Conservation (phyloP, 2,113 vertebrate species). For the Daboia siamensis region DNA sequence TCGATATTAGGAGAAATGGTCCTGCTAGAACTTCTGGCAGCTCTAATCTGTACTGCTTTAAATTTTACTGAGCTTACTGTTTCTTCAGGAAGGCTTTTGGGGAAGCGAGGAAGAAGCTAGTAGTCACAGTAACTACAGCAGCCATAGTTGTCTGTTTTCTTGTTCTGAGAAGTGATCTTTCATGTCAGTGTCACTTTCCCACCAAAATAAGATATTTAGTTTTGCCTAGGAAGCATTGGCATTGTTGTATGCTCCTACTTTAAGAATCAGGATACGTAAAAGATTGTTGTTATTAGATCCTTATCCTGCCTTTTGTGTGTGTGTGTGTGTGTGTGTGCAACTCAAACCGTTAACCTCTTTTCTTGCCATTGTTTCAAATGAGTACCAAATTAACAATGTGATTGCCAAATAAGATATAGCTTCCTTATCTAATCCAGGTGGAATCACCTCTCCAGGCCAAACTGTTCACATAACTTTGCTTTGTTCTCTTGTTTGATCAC, state of each 20-base stretch:
- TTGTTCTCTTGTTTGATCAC: not conserved
- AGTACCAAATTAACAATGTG: not conserved
- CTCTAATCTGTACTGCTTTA: not conserved
- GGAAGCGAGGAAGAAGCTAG: not conserved
- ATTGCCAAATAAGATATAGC: not conserved
- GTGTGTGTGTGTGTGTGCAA: not conserved
- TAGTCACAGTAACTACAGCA: not conserved
- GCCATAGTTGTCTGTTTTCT: not conserved
- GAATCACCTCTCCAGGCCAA: not conserved
- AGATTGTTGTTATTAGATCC: not conserved
- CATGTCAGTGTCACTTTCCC: not conserved
- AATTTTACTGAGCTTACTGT: not conserved
- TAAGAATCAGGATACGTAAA: not conserved
- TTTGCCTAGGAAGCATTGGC: not conserved
- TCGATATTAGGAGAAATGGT: not conserved
- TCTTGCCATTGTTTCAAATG: not conserved
- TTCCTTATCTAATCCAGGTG: not conserved
- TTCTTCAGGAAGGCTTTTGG: not conserved
- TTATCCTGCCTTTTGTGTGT: not conserved
- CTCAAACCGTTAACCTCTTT: not conserved
- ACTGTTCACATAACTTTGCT: not conserved
- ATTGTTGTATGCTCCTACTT: not conserved
- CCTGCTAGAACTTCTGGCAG: not conserved
- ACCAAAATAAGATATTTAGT: not conserved
- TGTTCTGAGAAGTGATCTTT: not conserved